Base-by-base conservation (phyloP, 2,888 invertebrate genomes). In the Ichneumoninae sp. region DNA sequence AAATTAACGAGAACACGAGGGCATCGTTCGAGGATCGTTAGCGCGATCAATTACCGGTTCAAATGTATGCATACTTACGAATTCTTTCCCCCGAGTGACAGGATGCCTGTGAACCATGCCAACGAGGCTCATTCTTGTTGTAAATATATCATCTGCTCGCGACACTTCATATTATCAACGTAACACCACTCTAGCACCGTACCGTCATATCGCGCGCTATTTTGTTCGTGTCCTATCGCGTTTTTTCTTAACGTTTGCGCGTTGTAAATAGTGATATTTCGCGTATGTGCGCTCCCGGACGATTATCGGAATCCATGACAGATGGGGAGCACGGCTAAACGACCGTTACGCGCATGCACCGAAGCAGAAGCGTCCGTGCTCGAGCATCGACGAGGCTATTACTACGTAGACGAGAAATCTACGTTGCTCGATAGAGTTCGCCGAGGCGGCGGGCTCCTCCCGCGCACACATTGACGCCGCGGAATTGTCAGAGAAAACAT, bases 221-320 rank as follows among this genome's bases (percentile, higher is more conserved):
- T 33, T 69, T 74, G 30, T 40, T 79, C 36, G 52, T 69, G 60
- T 33, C 52, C 57, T 65, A 47, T 65, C 65, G 8, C 22, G 60
- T 16, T 50, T 65, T 50, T 79, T 66, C 47, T 40, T 19, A 47
- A 44, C 79, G 47, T 87, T 87, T 89, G 91, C 90, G 91, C 90
- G 88, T 86, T 87, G 84, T 89, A 89, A 90, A 88, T 88, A 86
- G 87, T 88, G 84, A 78, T 87, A 89, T 90, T 89, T 87, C 90
- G 90, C 90, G 90, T 91, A 90, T 89, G 88, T 90, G 90, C 90
- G 90, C 88, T 89, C 91, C 91, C 91, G 89, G 88, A 89, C 90
- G 89, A 90, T 90, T 89, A 91, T 89, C 89, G 91, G 92, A 91
- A 91, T 92, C 92, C 92, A 92, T 92, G 92, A 92, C 92, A 92